Percentiles rank a stretch among this genome's conserved stretches.
Conservation (phyloP, 2,888 invertebrate species). For the Cheilosia vulpina region DNA sequence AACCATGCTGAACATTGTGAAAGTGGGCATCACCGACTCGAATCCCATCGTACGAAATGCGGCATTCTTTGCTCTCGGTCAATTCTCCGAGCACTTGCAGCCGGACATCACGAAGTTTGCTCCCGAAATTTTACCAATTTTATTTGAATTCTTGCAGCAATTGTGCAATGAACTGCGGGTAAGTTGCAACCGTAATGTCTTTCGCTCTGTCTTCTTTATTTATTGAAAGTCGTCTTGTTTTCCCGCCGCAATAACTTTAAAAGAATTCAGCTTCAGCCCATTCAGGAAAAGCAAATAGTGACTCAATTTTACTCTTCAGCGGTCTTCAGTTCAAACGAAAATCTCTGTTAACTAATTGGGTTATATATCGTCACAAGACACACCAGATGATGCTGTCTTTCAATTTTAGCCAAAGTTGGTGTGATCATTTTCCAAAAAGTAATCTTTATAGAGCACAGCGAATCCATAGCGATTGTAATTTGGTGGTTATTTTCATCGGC, state of each 20-base stretch:
- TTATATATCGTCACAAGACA: constrained; percentile 71
- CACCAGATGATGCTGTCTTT: constrained; percentile 45
- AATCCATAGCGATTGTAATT: neutral
- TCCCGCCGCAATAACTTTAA: constrained; percentile 43
- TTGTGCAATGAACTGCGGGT: constrained; percentile 85
- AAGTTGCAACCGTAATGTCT: constrained; percentile 62
- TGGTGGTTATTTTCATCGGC: neutral
- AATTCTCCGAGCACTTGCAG: constrained; percentile 91
- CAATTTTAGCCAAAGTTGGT: constrained; percentile 68
- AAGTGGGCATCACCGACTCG: constrained; percentile 88
- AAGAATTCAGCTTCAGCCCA: constrained; percentile 73
- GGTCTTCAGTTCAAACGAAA: constrained; percentile 81
- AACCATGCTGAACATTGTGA: constrained; percentile 88
- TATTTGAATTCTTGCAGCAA: constrained; percentile 88
- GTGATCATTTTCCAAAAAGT: constrained; percentile 66
- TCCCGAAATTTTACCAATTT: constrained; percentile 88
- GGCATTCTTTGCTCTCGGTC: constrained; percentile 91
- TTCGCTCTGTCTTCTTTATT: constrained; percentile 57
- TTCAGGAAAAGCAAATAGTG: constrained; percentile 77
- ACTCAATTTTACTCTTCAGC: constrained; percentile 80
- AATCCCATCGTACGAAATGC: constrained; percentile 88
- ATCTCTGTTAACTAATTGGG: constrained; percentile 81
- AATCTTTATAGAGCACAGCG: constrained; percentile 35
- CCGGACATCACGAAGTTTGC: constrained; percentile 91
- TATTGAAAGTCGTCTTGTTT: constrained; percentile 72